Evolutionary conservation across 1,140 invertebrate species (phyloP).

Genomic region (Brachionus sp.): DNA sequence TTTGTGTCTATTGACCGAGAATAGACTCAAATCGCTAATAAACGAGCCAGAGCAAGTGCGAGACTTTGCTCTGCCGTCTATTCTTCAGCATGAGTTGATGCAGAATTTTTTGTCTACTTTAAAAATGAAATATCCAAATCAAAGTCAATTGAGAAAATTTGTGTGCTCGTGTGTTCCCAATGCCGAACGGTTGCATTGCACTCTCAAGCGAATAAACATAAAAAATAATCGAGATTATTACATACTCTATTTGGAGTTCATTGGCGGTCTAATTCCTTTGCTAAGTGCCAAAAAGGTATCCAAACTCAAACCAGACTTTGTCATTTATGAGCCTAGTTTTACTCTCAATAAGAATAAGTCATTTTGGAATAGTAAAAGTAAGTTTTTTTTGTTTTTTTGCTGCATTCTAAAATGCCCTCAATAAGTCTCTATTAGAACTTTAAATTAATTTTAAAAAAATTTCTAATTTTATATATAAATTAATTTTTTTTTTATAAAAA

Average conservation of each 20-base stretch:
- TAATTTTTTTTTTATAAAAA: too few species aligned
- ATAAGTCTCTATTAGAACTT: too few species aligned
- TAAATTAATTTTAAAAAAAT: too few species aligned
- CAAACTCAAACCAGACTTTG: constrained; percentile 93
- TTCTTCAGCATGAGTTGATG: constrained; percentile 69
- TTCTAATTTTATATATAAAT: too few species aligned
- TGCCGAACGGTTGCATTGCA: constrained; percentile 82
- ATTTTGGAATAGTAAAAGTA: neutral
- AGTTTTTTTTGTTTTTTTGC: neutral
- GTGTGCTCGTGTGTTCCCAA: constrained; percentile 81
- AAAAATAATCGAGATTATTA: constrained; percentile 75
- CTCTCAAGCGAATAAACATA: constrained; percentile 77
- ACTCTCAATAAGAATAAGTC: neutral
- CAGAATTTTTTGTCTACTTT: constrained; percentile 93
- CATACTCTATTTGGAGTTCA: constrained; percentile 87
- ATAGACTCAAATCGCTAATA: constrained; percentile 66
- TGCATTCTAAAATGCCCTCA: too few species aligned
- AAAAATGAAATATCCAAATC: constrained; percentile 87
- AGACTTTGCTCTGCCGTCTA: neutral
- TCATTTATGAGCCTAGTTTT: constrained; percentile 75
- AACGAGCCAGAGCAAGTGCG: constrained; percentile 59
- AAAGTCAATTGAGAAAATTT: constrained; percentile 79
- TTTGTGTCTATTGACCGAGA: constrained; percentile 77
- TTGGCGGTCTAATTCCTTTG: constrained; percentile 89
- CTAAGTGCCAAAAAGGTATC: constrained; percentile 90